A percentile compares a stretch with the other conserved stretches of the same genome.
These are phyloP conservation scores for Resseliella maxima DNA, from an alignment of 2,888 invertebrate species.

Conservation along the genomic window DNA sequence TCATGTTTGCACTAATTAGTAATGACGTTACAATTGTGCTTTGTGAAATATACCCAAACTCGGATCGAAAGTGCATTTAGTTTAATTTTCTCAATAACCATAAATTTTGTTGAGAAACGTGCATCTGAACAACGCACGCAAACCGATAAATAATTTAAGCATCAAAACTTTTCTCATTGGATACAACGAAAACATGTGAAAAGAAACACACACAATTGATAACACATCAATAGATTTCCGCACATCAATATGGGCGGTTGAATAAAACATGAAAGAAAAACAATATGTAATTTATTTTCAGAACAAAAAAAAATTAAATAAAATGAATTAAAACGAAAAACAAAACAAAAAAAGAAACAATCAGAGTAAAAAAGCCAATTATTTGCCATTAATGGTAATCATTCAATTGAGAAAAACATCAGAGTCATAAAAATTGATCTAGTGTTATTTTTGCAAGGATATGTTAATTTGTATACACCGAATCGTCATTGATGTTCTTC, in stretches of 20 bases:
- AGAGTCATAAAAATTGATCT: background rate
- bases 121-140: conserved; percentile 12
- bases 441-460: conserved; percentile 34
- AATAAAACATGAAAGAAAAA: background rate
- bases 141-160: background rate
- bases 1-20: conserved; percentile 38
- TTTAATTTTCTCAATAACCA: conserved; percentile 31
- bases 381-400: background rate
- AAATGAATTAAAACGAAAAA: background rate
- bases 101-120: conserved; percentile 29
- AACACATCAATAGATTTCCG: background rate
- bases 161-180: background rate
- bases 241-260: background rate
- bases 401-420: background rate
- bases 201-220: background rate
- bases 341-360: too few relatives aligned
- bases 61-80: conserved; percentile 24
- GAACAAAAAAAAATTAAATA: background rate
- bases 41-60: background rate
- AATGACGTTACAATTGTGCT: conserved; percentile 35
- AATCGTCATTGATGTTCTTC: conserved; percentile 57
- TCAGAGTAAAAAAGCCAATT: background rate
- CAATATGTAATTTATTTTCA: background rate
- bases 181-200: background rate
- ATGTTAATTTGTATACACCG: conserved; percentile 44